These are phyloP conservation scores for Caenorhabditis sp. DNA, from an alignment of 2,888 invertebrate genomes.

Conservation along the genomic window DNA sequence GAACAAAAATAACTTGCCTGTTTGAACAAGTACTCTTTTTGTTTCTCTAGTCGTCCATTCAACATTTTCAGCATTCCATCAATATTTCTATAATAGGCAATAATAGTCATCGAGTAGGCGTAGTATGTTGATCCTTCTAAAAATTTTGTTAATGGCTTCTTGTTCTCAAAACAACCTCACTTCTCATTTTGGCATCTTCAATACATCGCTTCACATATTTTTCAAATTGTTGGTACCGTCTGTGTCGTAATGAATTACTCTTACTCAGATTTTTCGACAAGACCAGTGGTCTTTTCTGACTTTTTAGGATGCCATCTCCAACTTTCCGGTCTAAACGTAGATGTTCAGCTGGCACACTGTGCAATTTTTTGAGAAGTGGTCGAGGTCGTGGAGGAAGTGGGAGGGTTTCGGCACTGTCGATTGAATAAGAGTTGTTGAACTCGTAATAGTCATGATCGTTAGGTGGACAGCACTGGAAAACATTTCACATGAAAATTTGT, in stretches of 20 bases:
- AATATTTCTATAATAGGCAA: constrained; percentile 53
- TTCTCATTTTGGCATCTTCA: constrained; percentile 44
- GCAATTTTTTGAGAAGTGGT: constrained; percentile 51
- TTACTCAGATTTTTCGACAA: constrained; percentile 33
- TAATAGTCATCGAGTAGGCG: constrained; percentile 47
- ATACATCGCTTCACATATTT: constrained; percentile 55
- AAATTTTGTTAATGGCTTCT: neutral
- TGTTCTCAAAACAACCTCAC: constrained; percentile 22
- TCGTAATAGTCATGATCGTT: constrained; percentile 6
- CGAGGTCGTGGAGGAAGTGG: constrained; percentile 39
- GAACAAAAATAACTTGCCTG: constrained; percentile 9
- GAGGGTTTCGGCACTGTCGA: constrained; percentile 45
- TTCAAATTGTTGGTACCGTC: constrained; percentile 45
- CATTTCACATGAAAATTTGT: neutral
- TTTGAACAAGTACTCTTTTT: constrained; percentile 31
- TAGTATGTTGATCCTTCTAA: constrained; percentile 43
- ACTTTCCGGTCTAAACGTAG: constrained; percentile 57
- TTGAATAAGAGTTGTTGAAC: constrained; percentile 34
- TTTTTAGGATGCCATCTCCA: constrained; percentile 60
- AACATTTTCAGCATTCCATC: constrained; percentile 48
- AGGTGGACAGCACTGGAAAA: constrained; percentile 37
- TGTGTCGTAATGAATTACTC: constrained; percentile 33
- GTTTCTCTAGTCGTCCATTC: constrained; percentile 30
- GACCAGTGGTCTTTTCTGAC: constrained; percentile 23
- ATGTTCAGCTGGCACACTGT: constrained; percentile 56